Evolutionary conservation across 2,113 vertebrate genomes (phyloP).

Genomic region (Peromyscus polionotus): DNA sequence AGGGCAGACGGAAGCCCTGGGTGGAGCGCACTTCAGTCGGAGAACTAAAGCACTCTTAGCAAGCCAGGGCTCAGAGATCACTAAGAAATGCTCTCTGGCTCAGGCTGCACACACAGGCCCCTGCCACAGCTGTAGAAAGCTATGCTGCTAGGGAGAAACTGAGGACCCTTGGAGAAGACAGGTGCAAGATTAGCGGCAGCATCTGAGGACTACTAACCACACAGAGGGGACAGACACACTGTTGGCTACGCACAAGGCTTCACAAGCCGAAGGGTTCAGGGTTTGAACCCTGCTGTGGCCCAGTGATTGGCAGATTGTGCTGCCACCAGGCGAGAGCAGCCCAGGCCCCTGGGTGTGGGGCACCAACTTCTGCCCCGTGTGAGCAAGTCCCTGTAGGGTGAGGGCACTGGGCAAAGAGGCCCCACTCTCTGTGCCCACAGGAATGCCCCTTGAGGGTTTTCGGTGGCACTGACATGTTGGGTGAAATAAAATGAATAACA

Average conservation of each 20-base stretch:
- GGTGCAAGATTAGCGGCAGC: not conserved
- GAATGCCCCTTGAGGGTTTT: not conserved
- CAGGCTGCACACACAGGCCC: not conserved
- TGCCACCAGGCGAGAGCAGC: no score
- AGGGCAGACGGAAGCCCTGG: slow-evolving; percentile 35
- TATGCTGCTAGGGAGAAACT: not conserved
- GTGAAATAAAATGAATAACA: not conserved
- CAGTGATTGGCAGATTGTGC: not conserved
- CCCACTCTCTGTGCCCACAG: not conserved
- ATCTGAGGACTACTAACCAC: not conserved
- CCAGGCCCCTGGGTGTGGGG: rapidly evolving
- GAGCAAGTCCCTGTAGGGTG: not conserved
- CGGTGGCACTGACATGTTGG: not conserved
- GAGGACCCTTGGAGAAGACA: not conserved
- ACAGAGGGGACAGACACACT: not conserved
- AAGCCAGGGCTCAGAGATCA: slow-evolving; percentile 43
- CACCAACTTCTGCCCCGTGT: not conserved
- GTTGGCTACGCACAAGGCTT: not conserved
- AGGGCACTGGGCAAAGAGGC: not conserved
- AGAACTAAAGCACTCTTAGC: slow-evolving; percentile 25
- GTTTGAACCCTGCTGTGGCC: not conserved
- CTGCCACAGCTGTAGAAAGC: not conserved
- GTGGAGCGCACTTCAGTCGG: slow-evolving; percentile 13
- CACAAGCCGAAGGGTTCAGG: not conserved
- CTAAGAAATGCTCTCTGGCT: not conserved